These are phyloP conservation scores for Phrynocephalus versicolor DNA, from an alignment of 2,113 vertebrate genomes.

Conservation along the genomic window DNA sequence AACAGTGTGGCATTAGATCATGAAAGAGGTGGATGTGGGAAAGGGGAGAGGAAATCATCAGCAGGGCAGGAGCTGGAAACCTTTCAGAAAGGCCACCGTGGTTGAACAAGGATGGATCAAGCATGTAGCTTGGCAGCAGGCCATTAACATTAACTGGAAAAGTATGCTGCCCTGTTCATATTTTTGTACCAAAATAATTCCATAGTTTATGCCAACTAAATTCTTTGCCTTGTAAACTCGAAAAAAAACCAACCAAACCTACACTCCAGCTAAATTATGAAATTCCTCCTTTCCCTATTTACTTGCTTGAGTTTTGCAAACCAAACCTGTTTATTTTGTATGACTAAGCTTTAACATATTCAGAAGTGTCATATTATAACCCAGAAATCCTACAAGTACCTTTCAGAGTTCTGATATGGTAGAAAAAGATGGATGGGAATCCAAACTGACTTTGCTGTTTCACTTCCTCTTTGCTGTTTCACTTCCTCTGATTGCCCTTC, in stretches of 20 bases:
- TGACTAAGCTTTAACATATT: background rate
- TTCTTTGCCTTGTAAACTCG: background rate
- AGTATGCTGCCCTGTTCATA: conserved; percentile 12
- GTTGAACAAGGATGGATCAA: conserved; percentile 18
- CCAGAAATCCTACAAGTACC: background rate
- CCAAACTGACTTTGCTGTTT: background rate
- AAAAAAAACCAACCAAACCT: too few relatives aligned
- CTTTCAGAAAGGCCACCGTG: conserved; percentile 19
- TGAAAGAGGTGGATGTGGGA: background rate
- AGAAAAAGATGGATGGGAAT: too few relatives aligned
- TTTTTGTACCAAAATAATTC: conserved; percentile 32
- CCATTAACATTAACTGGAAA: conserved; percentile 22
- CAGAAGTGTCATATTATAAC: background rate
- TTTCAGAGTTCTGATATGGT: background rate
- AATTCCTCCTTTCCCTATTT: background rate
- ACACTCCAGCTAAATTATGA: conserved; percentile 4
- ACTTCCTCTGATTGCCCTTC: too few relatives aligned
- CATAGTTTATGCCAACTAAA: background rate
- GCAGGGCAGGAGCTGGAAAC: background rate
- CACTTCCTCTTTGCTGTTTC: too few relatives aligned
- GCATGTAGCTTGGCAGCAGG: conserved; percentile 11
- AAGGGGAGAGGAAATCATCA: conserved; percentile 2
- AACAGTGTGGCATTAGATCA: background rate
- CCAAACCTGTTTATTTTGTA: background rate
- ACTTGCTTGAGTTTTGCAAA: background rate